Evolutionary conservation across 2,888 invertebrate genomes (phyloP).

Genomic region (Furcula furcula): DNA sequence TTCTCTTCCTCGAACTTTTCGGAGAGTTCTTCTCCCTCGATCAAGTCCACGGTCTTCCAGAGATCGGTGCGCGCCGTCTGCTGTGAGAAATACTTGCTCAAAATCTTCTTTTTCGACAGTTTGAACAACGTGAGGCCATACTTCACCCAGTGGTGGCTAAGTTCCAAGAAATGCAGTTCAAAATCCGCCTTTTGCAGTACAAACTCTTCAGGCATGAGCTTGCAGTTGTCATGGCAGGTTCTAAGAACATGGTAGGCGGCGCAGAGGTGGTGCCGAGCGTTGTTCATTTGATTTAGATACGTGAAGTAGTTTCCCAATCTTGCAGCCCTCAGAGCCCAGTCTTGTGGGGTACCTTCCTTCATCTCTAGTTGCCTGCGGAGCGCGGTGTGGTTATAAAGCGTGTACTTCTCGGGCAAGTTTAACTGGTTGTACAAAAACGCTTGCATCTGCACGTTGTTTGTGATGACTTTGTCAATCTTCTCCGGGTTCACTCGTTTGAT

Average conservation of each 20-base stretch:
- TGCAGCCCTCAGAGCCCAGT: conserved; percentile 80
- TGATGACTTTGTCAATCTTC: conserved; percentile 81
- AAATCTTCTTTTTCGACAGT: conserved; percentile 74
- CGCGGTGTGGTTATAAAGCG: conserved; percentile 79
- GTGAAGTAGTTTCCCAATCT: conserved; percentile 79
- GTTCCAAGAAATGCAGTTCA: conserved; percentile 69
- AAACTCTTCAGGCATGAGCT: conserved; percentile 69
- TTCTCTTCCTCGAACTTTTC: conserved; percentile 56
- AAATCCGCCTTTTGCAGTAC: conserved; percentile 62
- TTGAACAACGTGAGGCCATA: conserved; percentile 82
- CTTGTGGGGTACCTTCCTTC: conserved; percentile 80
- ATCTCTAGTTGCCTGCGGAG: conserved; percentile 79
- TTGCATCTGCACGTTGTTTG: conserved; percentile 84
- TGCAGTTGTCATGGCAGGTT: conserved; percentile 77
- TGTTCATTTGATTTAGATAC: conserved; percentile 58
- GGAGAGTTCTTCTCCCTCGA: conserved; percentile 29
- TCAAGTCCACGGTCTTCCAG: conserved; percentile 61
- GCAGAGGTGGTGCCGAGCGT: conserved; percentile 85
- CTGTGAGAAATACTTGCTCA: conserved; percentile 63
- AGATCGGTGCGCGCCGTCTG: conserved; percentile 50
- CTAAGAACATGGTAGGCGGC: conserved; percentile 81
- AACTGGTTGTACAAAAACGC: conserved; percentile 82
- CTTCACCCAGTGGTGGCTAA: conserved; percentile 83
- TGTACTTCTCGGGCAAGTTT: conserved; percentile 75
- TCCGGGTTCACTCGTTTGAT: conserved; percentile 62